Evolutionary conservation across 2,797 vertebrate species (phyloP).

Genomic region (Brachyalestes nurse): DNA sequence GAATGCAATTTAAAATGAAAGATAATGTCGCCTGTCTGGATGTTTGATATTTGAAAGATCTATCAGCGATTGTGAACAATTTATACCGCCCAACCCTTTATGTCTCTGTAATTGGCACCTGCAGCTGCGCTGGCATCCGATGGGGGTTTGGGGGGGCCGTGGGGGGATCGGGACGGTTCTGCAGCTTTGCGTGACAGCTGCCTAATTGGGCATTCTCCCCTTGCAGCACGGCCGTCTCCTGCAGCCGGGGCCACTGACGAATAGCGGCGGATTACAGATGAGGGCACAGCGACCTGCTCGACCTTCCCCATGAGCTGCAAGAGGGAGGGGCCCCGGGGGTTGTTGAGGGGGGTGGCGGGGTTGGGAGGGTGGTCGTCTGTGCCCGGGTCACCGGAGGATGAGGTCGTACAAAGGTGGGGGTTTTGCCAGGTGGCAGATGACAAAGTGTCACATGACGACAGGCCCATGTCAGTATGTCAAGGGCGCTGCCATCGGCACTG

Average conservation of each 20-base stretch:
- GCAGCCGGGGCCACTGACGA: constrained; percentile 88
- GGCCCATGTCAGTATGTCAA: constrained; percentile 92
- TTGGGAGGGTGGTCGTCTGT: constrained; percentile 78
- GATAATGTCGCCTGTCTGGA: not conserved
- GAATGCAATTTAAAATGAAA: not conserved
- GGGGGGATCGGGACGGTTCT: constrained; percentile 78
- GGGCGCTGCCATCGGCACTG: constrained; percentile 84
- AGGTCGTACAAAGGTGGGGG: constrained; percentile 83
- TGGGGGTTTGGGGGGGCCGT: constrained; percentile 17
- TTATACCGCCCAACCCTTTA: constrained; percentile 57
- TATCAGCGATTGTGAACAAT: not conserved
- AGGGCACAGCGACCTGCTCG: constrained; percentile 95
- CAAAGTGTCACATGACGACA: constrained; percentile 91
- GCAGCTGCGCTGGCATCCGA: constrained; percentile 82
- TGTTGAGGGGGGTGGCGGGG: constrained; percentile 53
- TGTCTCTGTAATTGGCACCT: constrained; percentile 89
- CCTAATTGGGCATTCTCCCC: constrained; percentile 99
- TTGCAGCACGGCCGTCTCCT: constrained; percentile 85
- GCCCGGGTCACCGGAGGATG: constrained; percentile 90
- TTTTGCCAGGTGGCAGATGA: constrained; percentile 92
- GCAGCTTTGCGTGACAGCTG: constrained; percentile 98
- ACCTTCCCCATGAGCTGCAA: constrained; percentile 92
- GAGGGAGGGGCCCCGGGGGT: constrained; percentile 81
- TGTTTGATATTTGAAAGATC: not conserved
- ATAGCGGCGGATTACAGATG: constrained; percentile 99